A percentile compares a stretch with the other conserved stretches of the same genome.
Conservation (phyloP, 2,113 vertebrate genomes). For the Gavia stellata region DNA sequence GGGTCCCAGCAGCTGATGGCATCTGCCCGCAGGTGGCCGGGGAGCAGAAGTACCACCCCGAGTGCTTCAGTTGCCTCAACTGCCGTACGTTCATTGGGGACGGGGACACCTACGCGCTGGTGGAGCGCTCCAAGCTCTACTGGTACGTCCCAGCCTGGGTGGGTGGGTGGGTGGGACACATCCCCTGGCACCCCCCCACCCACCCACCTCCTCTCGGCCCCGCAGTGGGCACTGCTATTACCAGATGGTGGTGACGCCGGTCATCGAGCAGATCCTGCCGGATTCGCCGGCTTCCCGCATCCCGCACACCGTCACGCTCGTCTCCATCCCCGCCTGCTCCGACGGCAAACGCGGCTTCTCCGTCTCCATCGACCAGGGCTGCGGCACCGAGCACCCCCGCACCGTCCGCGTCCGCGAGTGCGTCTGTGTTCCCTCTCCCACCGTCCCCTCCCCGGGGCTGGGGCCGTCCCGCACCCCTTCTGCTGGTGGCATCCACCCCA, state of each 20-base stretch:
- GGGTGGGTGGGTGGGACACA: not conserved
- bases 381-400: slow-evolving; percentile 76
- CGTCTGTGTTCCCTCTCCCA: slow-evolving; percentile 39
- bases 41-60: slow-evolving; percentile 97
- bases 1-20: not conserved
- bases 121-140: slow-evolving; percentile 97
- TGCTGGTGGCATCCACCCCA: not conserved
- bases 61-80: slow-evolving; percentile 94
- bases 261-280: slow-evolving; percentile 82
- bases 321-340: slow-evolving; percentile 89
- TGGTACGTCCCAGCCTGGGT: slow-evolving; percentile 75
- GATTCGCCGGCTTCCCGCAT: slow-evolving; percentile 86
- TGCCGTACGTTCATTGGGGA: slow-evolving; percentile 91
- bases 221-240: slow-evolving; percentile 92
- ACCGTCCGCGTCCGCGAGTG: slow-evolving; percentile 93
- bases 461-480: rapidly evolving
- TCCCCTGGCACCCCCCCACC: not conserved
- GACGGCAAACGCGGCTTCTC: slow-evolving; percentile 91
- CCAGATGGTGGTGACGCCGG: slow-evolving; percentile 89
- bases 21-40: slow-evolving; percentile 83
- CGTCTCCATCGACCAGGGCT: slow-evolving; percentile 86
- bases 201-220: not conserved
- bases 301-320: slow-evolving; percentile 95
- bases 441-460: rapidly evolving
- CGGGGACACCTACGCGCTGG: slow-evolving; percentile 94